Evolutionary conservation across 1,140 invertebrate genomes (phyloP).

Genomic region (Argopecten irradians): DNA sequence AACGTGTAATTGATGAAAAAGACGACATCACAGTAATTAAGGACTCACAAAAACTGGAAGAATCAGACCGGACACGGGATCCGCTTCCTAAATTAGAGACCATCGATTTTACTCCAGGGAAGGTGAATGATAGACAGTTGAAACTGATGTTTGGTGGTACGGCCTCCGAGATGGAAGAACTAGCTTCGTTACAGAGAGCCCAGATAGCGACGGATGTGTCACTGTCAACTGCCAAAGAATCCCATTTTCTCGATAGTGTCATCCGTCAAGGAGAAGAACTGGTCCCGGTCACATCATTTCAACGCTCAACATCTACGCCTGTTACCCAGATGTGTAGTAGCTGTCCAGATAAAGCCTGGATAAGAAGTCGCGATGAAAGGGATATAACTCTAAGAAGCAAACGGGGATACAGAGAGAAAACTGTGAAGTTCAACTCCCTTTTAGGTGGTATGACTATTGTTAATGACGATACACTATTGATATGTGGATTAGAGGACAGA

Average conservation of each 20-base stretch:
- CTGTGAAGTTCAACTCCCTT: neutral
- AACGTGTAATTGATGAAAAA: neutral
- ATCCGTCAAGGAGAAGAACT: neutral
- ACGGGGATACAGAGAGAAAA: neutral
- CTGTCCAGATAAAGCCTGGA: neutral
- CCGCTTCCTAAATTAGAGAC: neutral
- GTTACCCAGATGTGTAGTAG: neutral
- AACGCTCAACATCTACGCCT: neutral
- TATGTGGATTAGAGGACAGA: neutral
- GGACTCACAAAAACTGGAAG: neutral
- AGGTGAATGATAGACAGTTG: neutral
- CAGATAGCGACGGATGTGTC: too few species aligned
- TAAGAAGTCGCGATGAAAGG: neutral
- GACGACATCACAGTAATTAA: neutral
- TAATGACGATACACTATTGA: neutral
- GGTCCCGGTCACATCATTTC: neutral
- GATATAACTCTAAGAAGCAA: neutral
- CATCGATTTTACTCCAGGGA: neutral
- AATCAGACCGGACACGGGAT: neutral
- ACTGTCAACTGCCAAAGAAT: too few species aligned
- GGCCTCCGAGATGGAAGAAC: neutral
- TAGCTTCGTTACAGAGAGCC: neutral
- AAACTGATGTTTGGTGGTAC: neutral
- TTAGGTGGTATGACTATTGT: neutral
- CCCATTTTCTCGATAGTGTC: neutral